Evolutionary conservation across 2,797 vertebrate species (phyloP), one percentile per base, ranked within the genome.

Genomic region (Malurus leucopterus): DNA sequence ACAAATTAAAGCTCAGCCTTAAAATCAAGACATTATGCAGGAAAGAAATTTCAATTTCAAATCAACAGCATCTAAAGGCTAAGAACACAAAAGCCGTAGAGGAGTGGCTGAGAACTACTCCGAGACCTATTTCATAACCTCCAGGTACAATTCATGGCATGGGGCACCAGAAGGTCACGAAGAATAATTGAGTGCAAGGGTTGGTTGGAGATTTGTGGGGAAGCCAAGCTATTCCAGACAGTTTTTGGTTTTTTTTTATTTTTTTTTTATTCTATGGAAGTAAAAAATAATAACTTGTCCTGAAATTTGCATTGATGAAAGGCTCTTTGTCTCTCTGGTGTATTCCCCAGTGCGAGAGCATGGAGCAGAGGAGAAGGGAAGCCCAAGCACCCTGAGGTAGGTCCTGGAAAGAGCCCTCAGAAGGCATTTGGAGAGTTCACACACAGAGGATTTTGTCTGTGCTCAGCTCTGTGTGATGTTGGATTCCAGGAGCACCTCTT

Each of bases 171-270:
- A 50, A 95, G 85, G 85, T 92, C 91, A 77, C 0, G 0, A 86
- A 86, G 93, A 95, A 92, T 93, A 95, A 96, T 92, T 92, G 91
- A 94, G 93, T 90, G 85, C 94, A 95, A 94, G 92, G 88, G 88
- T 95, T 96, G 92, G 73, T 86, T 94, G 89, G 90, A 95, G 91
- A 94, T 96, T 81, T 94, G 90, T 75, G 84, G 65, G 78, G 62
- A 89, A 87, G 84, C 47, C 6, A 26, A 61, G 8, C 41, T 22
- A 19, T 53, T 87, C 47, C 40, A 73, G 24, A 0, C 5, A 50
- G 27, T 58, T 41, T 24, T 20, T 47, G 55, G 34, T 22, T 24
- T 22, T 16, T 41, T 41, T 36, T 44, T 55, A 11, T 11, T 53
- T 47, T 34, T 63, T 3, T 36, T 36, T 36, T 36, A 36, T 40